These are phyloP conservation scores for Spicauda simplicius DNA, from an alignment of 2,888 invertebrate species.

Conservation along the genomic window DNA sequence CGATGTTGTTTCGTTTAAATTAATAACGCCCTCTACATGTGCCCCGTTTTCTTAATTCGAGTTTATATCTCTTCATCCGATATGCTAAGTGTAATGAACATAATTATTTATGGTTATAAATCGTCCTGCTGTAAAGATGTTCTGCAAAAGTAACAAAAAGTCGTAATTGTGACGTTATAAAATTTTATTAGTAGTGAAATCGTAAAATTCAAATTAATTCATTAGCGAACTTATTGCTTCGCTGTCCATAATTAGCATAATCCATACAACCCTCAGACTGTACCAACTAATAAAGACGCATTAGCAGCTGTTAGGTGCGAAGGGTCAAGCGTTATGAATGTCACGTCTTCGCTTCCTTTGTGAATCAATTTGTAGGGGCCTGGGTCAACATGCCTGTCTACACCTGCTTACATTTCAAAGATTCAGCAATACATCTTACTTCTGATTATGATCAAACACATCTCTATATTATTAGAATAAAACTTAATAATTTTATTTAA, in stretches of 20 bases:
- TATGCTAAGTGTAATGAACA: not conserved
- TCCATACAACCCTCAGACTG: slow-evolving; percentile 11
- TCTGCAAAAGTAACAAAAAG: not conserved
- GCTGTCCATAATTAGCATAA: not conserved
- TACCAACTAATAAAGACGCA: slow-evolving; percentile 7
- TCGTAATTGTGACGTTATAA: not conserved
- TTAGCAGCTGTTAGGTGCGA: slow-evolving; percentile 45
- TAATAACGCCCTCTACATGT: slow-evolving; percentile 8
- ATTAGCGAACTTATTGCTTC: slow-evolving; percentile 5
- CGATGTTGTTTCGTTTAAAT: slow-evolving; percentile 14
- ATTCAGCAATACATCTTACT: not conserved
- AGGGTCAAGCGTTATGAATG: slow-evolving; percentile 59
- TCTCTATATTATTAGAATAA: no score
- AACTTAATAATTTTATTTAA: no score
- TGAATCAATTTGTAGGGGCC: slow-evolving; percentile 63
- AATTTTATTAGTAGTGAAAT: slow-evolving; percentile 5
- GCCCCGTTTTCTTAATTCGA: not conserved
- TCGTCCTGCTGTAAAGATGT: not conserved
- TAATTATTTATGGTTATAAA: not conserved
- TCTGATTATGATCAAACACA: not conserved
- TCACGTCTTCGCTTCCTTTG: slow-evolving; percentile 69
- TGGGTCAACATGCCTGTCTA: slow-evolving; percentile 55
- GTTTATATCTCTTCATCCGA: not conserved
- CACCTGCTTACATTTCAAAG: slow-evolving; percentile 8
- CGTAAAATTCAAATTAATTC: slow-evolving; percentile 13